Evolutionary conservation across 2,113 vertebrate species (phyloP), one percentile per base, ranked within the genome.

Genomic region (Eleginops maclovinus): DNA sequence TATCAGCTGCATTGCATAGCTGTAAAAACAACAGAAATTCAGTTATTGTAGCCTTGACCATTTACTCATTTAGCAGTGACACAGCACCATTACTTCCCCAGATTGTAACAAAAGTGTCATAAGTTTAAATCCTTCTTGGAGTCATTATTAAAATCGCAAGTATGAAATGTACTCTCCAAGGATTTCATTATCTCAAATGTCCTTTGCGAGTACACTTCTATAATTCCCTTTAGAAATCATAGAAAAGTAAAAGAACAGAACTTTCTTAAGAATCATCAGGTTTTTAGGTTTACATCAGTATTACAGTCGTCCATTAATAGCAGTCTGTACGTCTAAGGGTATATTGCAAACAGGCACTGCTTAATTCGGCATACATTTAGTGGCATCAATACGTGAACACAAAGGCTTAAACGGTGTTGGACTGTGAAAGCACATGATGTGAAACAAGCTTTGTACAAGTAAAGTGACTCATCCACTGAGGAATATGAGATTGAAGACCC

Each of bases 401-500:
- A 44, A 44, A 44, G 43, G 14, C 3, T 44, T 13, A 15, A 15
- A 47, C 16, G 7, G 46, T 47, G 15, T 47, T 17, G 21, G 21
- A 19, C 22, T 19, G 17, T 56, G 12, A 54, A 63, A 62, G 26
- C 13, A 21, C 11, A 9, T 55, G n/a, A 49, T 58, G n/a, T 66
- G 17, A 61, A 66, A 47, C 31, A 61, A 41, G 46, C 15, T 63
- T 44, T 31, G 51, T 68, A 10, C 31, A 55, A 59, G 46, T 44
- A 19, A 4, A 58, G 59, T 46, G 26, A 63, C 68, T 59, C 21
- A 43, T 15, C 50, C 12, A 36, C 5, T 3, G 49, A 49, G 16
- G 72, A 63, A 54, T 51, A 44, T 61, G 28, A 46, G 22, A 53
- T 58, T 72, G 17, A 64, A 76, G 65, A 22, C 40, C 53, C 17